Conservation (phyloP, 1,140 invertebrate genomes). For the Phortica variegata region DNA sequence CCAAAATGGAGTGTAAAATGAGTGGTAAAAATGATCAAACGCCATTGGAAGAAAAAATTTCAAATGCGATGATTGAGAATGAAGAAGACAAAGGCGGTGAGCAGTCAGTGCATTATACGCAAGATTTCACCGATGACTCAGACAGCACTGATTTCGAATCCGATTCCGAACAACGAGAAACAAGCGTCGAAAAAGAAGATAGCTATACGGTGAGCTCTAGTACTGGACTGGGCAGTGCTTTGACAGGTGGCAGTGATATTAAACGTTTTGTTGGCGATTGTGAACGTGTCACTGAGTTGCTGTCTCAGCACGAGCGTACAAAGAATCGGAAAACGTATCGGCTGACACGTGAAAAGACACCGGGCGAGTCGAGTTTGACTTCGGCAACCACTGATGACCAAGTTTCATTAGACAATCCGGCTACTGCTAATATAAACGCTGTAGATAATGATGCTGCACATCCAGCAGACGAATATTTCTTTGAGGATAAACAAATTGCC, state of each 20-base stretch:
- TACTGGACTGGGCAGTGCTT: slow-evolving; percentile 5
- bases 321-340: slow-evolving; percentile 52
- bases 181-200: slow-evolving; percentile 49
- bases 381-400: slow-evolving; percentile 18
- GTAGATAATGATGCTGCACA: slow-evolving; percentile 60
- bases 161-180: slow-evolving; percentile 48
- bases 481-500: slow-evolving; percentile 53
- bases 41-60: slow-evolving; percentile 34
- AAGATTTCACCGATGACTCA: slow-evolving; percentile 49
- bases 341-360: slow-evolving; percentile 45
- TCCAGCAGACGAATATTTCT: slow-evolving; percentile 65
- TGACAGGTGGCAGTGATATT: slow-evolving; percentile 26
- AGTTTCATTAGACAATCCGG: slow-evolving; percentile 43
- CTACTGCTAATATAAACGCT: slow-evolving; percentile 15
- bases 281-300: slow-evolving; percentile 40
- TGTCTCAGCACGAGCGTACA: slow-evolving; percentile 46
- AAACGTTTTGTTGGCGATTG: slow-evolving; percentile 51
- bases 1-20: slow-evolving; percentile 24
- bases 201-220: slow-evolving; percentile 45
- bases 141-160: slow-evolving; percentile 52
- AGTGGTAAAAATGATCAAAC: slow-evolving; percentile 27
- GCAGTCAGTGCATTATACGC: slow-evolving; percentile 30
- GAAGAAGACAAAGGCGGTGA: slow-evolving; percentile 19
- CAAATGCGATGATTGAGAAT: slow-evolving; percentile 39
- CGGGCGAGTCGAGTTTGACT: slow-evolving; percentile 32